These are phyloP conservation scores for Ganaspis brasiliensis DNA, from an alignment of 2,888 invertebrate species.

Conservation along the genomic window DNA sequence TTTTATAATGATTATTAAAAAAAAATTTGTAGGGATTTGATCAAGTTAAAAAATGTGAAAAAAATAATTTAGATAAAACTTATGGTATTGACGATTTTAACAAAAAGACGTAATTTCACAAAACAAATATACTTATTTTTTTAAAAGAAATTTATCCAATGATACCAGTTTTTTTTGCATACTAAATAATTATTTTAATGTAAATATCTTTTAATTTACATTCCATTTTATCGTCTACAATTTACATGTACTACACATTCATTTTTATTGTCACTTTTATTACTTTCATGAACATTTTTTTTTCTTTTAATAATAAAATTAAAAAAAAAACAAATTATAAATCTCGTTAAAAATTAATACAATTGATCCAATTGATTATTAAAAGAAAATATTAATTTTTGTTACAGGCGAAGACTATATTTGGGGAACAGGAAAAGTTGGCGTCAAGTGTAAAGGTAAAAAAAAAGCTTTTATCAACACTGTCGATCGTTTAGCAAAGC, in stretches of 20 bases:
- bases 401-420: slow-evolving; percentile 84
- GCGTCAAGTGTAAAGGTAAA: slow-evolving; percentile 85
- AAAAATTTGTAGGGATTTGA: background rate
- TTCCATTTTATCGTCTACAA: too few relatives aligned
- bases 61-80: slow-evolving; percentile 1
- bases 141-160: background rate
- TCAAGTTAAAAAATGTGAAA: too few relatives aligned
- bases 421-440: slow-evolving; percentile 84
- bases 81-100: background rate
- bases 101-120: slow-evolving; percentile 8
- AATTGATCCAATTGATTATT: too few relatives aligned
- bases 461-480: slow-evolving; percentile 36
- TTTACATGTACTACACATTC: background rate
- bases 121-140: background rate
- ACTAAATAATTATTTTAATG: slow-evolving; percentile 9
- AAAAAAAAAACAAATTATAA: too few relatives aligned
- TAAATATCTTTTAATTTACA: background rate
- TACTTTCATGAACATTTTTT: too few relatives aligned
- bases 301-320: too few relatives aligned
- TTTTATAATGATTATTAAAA: background rate
- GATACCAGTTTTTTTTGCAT: background rate
- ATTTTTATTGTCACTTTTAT: too few relatives aligned
- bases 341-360: too few relatives aligned
- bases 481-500: slow-evolving; percentile 24
- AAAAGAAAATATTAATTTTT: slow-evolving; percentile 43